Evolutionary conservation across 35 echinoderm and acorn worm genomes (phyloP), one percentile per base, ranked within the genome.

Genomic region (Ptychodera flava): DNA sequence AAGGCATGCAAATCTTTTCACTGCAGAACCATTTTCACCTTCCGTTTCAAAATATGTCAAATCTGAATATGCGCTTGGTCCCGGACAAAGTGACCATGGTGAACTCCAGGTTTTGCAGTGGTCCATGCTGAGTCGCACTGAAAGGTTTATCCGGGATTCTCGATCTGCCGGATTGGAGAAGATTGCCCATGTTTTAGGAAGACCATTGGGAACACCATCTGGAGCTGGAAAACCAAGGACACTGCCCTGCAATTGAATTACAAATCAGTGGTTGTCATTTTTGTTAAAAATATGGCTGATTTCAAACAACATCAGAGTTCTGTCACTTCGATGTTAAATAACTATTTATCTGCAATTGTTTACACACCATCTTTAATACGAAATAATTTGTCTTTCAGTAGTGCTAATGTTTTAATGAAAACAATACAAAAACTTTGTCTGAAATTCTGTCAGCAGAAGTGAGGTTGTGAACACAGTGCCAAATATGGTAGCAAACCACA

Each of bases 51-150:
- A 99, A 34, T 91, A 89, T 15, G 88, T 79, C 10, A 99, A 64
- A 45, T 99, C 96, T 0, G 96, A 99, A 89, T 99, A 99, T 0
- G 96, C 96, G 16, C 92, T 93, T 37, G 93, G 85, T 33, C 89
- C 80, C 1, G 87, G 85, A 37, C 89, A 90, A 76, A 99, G 82
- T 32, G 77, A 36, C 88, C 90, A 94, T 0, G 92, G 90, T 78
- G 36, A 35, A 14, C 93, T 94, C 96, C 96, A 99, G 0, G 93
- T 75, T 52, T 89, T 35, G 36, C 96, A 99, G 28, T 88, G 90
- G 32, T 99, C 86, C 29, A 91, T 79, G 64, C 96, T 99, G 30
- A 99, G 80, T 29, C 93, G 96, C 15, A 99, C 76, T 0, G 96
- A 99, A 84, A 99, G 91, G 79, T 99, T 87, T 35, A 87, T 76